Conservation (phyloP, 2,113 vertebrate genomes). For the Chunga burmeisteri region DNA sequence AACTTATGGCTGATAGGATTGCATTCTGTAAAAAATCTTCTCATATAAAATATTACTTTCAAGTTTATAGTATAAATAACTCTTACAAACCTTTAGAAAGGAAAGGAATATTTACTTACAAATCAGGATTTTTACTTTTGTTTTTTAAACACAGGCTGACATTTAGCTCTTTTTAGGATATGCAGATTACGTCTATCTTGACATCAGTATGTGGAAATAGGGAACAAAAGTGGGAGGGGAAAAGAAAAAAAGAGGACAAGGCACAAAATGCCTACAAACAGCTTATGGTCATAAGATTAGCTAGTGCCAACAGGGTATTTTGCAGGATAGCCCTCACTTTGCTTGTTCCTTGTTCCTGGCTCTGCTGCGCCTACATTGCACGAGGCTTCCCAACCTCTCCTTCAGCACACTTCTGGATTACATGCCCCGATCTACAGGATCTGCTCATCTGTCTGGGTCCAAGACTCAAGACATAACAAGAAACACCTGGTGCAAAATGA, state of each 20-base stretch:
- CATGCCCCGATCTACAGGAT: neutral
- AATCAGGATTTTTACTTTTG: neutral
- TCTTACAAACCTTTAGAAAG: constrained; percentile 35
- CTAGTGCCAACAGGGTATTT: neutral
- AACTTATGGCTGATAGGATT: constrained; percentile 30
- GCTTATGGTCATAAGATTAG: neutral
- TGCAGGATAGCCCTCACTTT: neutral
- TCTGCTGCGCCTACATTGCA: neutral
- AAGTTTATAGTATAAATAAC: neutral
- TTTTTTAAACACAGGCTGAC: neutral
- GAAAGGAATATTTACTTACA: constrained; percentile 19
- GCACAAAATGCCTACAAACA: neutral
- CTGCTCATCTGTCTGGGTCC: neutral
- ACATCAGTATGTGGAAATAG: constrained; percentile 4
- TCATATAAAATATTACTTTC: neutral
- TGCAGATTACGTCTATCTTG: neutral
- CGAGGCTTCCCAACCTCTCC: neutral
- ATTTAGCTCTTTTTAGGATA: constrained; percentile 12
- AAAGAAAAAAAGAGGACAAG: neutral
- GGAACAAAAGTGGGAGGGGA: neutral
- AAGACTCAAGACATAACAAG: neutral
- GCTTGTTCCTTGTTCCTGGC: neutral
- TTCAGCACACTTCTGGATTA: neutral
- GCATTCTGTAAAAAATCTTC: constrained; percentile 14
- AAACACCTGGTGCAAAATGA: neutral